phyloP scores from a whole-genome alignment of 2,113 vertebrate species.

The Manacus vitellinus region DNA sequence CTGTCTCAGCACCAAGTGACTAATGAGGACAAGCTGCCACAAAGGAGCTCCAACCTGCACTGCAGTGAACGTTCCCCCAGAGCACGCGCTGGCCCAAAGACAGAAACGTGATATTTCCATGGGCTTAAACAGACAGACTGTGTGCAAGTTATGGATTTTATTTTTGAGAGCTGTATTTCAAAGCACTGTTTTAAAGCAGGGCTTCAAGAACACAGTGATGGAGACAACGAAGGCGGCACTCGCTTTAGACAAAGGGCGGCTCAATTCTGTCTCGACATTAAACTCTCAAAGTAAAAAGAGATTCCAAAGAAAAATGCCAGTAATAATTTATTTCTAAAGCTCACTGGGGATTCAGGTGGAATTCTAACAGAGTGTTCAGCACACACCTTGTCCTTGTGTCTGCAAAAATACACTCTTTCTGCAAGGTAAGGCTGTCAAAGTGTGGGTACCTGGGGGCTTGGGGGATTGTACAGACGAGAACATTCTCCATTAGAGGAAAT shows the following conservation, averaged over 20 bases:
- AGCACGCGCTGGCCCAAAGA: background rate
- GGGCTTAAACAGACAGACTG: background rate
- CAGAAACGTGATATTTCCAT: background rate
- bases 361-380: background rate
- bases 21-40: background rate
- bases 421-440: background rate
- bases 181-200: background rate
- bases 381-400: background rate
- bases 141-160: background rate
- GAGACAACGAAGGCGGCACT: fast-evolving
- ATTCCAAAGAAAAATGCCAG: background rate
- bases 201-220: background rate
- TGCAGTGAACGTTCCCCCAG: background rate
- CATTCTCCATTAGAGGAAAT: background rate
- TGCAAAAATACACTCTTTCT: background rate
- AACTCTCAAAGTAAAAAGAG: background rate
- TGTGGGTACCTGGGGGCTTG: background rate
- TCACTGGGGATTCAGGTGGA: background rate
- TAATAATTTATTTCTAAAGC: background rate
- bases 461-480: background rate
- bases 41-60: background rate
- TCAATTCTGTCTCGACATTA: background rate
- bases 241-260: background rate
- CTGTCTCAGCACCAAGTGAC: background rate
- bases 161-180: background rate